Evolutionary conservation across 2,113 vertebrate genomes (phyloP).

Genomic region (Siniperca chuatsi): DNA sequence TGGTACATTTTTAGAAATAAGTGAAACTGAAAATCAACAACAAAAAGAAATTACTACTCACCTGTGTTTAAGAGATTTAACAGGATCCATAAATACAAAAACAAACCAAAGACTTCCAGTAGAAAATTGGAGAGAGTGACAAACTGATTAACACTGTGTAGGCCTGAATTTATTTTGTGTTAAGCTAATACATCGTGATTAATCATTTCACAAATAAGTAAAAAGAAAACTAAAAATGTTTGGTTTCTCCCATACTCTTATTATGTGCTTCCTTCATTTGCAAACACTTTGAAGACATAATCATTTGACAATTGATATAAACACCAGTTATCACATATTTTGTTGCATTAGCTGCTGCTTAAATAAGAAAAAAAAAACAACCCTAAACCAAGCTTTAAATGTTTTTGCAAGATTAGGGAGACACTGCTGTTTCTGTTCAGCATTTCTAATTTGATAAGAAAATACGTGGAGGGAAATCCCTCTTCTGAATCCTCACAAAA

Average conservation of each 20-base stretch:
- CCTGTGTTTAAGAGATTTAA: neutral
- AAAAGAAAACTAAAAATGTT: neutral
- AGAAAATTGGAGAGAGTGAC: neutral
- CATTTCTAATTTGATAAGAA: conserved; percentile 28
- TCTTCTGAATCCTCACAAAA: conserved; percentile 12
- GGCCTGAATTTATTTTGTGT: neutral
- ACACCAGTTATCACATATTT: neutral
- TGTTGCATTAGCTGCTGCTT: conserved; percentile 4
- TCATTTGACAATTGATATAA: neutral
- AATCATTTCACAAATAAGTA: neutral
- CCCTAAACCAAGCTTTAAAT: conserved; percentile 7
- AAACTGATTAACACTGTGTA: neutral
- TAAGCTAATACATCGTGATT: neutral
- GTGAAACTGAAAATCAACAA: neutral
- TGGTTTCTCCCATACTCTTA: neutral
- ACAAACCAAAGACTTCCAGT: conserved; percentile 8
- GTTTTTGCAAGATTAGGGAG: neutral
- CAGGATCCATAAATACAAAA: neutral
- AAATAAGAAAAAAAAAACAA: conserved; percentile 9
- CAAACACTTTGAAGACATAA: neutral
- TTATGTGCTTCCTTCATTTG: conserved; percentile 1
- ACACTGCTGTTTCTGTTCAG: conserved; percentile 5
- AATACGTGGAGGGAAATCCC: conserved; percentile 18
- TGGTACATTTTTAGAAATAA: neutral
- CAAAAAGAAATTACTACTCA: neutral